These are phyloP conservation scores for Pelecanus crispus DNA, from an alignment of 2,113 vertebrate genomes.

Conservation along the genomic window DNA sequence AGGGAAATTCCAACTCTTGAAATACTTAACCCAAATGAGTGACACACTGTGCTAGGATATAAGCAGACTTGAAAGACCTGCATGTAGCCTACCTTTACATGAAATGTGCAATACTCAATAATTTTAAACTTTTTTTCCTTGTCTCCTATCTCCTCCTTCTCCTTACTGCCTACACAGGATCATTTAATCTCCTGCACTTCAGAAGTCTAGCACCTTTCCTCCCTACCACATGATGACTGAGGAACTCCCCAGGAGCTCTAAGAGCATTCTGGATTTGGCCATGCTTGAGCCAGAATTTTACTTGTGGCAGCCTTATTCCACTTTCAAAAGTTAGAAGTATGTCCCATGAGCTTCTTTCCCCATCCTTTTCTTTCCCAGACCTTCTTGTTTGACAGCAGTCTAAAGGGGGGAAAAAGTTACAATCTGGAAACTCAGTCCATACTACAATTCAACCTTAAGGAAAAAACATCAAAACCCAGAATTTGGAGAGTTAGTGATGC, in stretches of 20 bases:
- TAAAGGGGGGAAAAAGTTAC: accelerated
- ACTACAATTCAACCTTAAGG: not conserved
- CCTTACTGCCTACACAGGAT: not conserved
- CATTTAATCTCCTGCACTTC: not conserved
- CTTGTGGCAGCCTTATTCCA: not conserved
- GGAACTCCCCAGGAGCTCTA: not conserved
- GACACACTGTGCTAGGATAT: not conserved
- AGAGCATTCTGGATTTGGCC: not conserved
- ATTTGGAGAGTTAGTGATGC: not conserved
- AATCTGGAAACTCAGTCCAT: not conserved
- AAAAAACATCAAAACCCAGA: not conserved
- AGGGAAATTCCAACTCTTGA: not conserved
- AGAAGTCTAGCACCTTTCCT: not conserved
- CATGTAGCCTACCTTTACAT: not conserved
- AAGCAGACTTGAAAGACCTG: not conserved
- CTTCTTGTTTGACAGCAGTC: not conserved
- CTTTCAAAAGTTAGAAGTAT: not conserved
- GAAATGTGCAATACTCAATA: not conserved
- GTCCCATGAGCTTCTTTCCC: not conserved
- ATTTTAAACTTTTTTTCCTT: not conserved
- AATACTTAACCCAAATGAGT: not conserved
- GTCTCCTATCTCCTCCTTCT: not conserved
- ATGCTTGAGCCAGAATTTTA: not conserved
- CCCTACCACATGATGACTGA: not conserved
- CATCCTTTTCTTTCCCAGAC: not conserved